These are phyloP conservation scores for Pseudoips prasinana DNA, from an alignment of 2,888 invertebrate species.

Conservation along the genomic window DNA sequence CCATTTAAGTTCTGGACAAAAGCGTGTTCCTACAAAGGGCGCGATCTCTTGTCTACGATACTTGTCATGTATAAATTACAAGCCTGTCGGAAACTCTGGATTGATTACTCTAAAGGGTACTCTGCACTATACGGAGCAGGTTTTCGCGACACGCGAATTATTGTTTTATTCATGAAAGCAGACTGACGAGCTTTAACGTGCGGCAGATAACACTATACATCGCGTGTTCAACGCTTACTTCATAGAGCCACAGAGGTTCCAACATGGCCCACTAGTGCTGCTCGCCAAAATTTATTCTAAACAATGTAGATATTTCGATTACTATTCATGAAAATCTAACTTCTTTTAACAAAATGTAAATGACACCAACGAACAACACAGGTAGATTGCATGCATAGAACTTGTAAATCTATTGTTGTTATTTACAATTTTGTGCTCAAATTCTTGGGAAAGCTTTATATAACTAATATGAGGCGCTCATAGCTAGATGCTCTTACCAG, in stretches of 20 bases:
- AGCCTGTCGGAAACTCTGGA: conserved; percentile 24
- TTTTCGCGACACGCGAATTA: conserved; percentile 31
- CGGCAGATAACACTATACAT: conserved; percentile 22
- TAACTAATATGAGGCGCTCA: too few relatives aligned
- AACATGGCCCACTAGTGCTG: neutral
- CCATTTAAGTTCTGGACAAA: conserved; percentile 21
- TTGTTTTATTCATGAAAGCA: conserved; percentile 52
- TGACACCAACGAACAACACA: too few relatives aligned
- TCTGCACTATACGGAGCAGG: conserved; percentile 32
- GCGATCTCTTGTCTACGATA: conserved; percentile 10
- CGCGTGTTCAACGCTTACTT: conserved; percentile 5
- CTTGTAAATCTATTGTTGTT: too few relatives aligned
- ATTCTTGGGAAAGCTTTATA: too few relatives aligned
- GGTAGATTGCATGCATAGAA: too few relatives aligned
- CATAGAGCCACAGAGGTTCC: neutral
- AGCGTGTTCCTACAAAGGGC: conserved; percentile 10
- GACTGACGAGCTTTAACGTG: conserved; percentile 27
- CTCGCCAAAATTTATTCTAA: conserved; percentile 1
- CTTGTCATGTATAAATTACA: conserved; percentile 34
- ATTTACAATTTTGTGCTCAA: too few relatives aligned
- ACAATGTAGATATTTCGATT: neutral
- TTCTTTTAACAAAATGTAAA: neutral
- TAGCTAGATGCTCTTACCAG: too few relatives aligned
- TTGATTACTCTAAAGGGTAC: conserved; percentile 30
- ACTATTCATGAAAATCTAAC: conserved; percentile 6